Base-by-base conservation (phyloP, 2,113 vertebrate genomes). In the Leucosticte australis region DNA sequence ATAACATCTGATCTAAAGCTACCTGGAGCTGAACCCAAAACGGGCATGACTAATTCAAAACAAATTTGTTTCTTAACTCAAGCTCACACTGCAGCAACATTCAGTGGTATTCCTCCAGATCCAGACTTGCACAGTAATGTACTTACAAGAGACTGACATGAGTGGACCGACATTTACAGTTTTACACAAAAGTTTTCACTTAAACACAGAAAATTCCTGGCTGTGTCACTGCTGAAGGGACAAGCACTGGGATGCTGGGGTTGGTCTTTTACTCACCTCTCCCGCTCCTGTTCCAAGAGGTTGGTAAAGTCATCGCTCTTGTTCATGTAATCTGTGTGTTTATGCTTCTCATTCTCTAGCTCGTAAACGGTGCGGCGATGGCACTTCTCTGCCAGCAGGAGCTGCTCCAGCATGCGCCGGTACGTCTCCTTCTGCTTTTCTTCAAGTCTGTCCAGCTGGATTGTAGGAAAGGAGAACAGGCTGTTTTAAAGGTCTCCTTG, bases 231-330 rank as follows among this genome's bases (percentile, higher is more conserved):
- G 56, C n/a, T 42, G 52, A 85, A 31, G 62, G 1, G 2, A n/a
- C 15, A 33, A 87, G 27, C 35, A 6, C 41, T 11, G 44, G n/a
- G 52, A 52, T n/a, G 6, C 16, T 6, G 12, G 33, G 26, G 30
- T 21, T 26, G 28, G 37, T 47, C 44, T 83, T 80, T 42, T 21
- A 47, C 47, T 98, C 97, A 99, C 99, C 99, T 99, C 97, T 99
- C 99, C 46, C 99, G 96, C 94, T 99, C 99, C 96, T 99, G 99
- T 94, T 99, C 99, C 98, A 99, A 98, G 95, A 99, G 98, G 97
- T 99, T 98, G 97, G 99, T 99, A 96, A 99, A 99, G 97, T 99
- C 99, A 30, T 99, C 99, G 0, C 99, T 99, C 98, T 99, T 99
- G 97, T 98, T 98, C 98, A 99, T 99, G 98, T 99, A 99, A 97